phyloP scores from a whole-genome alignment of 2,888 invertebrate species.

The Mactromeris polynyma region DNA sequence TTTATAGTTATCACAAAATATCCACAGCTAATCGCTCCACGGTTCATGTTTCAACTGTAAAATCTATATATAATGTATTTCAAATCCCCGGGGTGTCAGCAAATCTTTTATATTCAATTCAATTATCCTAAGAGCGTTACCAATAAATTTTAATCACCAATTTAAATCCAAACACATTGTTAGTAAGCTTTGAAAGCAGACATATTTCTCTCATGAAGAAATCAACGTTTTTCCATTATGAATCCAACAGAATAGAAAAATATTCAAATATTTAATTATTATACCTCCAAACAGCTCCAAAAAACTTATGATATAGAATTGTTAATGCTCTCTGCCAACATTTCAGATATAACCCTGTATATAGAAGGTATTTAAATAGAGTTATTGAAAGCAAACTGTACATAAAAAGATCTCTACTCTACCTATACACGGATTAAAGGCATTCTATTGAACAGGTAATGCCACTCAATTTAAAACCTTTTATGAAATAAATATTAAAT shows the following conservation, averaged over 20 bases:
- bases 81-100: no score
- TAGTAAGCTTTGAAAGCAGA: not conserved
- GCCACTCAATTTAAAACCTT: not conserved
- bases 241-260: not conserved
- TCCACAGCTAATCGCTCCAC: no score
- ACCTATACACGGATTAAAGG: not conserved
- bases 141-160: not conserved
- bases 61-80: no score
- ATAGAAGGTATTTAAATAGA: not conserved
- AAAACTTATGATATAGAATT: not conserved
- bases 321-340: not conserved
- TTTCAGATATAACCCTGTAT: not conserved
- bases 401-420: not conserved
- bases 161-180: conserved; percentile 1
- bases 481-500: conserved; percentile 7
- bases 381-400: not conserved
- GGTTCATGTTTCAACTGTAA: no score
- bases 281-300: not conserved
- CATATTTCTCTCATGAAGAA: not conserved
- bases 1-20: no score
- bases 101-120: no score
- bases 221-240: not conserved
- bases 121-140: no score
- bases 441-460: not conserved
- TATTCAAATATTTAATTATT: not conserved